A percentile compares a stretch with the other conserved stretches of the same genome.
phyloP scores from a whole-genome alignment of 2,888 invertebrate species.

The Macrosiphum euphorbiae region DNA sequence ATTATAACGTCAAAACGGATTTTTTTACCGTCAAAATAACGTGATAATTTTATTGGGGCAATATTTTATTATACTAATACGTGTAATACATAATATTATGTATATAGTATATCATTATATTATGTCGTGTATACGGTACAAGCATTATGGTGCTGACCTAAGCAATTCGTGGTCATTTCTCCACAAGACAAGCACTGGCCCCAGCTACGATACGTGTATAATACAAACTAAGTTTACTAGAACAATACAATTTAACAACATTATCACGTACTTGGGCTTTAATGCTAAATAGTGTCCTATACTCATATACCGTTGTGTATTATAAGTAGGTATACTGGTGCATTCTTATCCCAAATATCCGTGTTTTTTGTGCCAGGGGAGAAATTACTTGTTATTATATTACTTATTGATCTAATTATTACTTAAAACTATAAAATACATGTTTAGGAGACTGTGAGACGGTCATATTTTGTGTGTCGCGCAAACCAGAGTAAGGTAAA shows the following conservation, averaged over 20 bases:
- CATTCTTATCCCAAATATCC: not conserved
- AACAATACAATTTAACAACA: not conserved
- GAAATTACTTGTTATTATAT: too few relatives aligned
- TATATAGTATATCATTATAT: too few relatives aligned
- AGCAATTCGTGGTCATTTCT: not conserved
- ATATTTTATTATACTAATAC: not conserved
- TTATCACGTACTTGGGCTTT: not conserved
- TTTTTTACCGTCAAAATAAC: not conserved
- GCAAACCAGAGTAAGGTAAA: not conserved
- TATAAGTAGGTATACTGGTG: too few relatives aligned
- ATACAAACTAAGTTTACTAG: not conserved
- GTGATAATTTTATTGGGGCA: not conserved
- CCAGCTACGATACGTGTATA: not conserved
- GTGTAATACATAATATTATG: not conserved
- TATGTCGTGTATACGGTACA: not conserved
- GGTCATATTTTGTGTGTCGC: not conserved
- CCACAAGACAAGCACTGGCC: not conserved
- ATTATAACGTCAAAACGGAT: not conserved
- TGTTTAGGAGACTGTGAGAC: not conserved
- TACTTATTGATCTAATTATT: too few relatives aligned
- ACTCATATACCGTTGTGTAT: too few relatives aligned
- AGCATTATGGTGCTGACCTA: not conserved
- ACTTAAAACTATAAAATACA: not conserved
- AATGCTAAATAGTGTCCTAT: too few relatives aligned
- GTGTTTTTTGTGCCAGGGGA: not conserved